These are phyloP conservation scores for Chymomyza procnemis DNA, from an alignment of 2,888 invertebrate species.

Conservation along the genomic window DNA sequence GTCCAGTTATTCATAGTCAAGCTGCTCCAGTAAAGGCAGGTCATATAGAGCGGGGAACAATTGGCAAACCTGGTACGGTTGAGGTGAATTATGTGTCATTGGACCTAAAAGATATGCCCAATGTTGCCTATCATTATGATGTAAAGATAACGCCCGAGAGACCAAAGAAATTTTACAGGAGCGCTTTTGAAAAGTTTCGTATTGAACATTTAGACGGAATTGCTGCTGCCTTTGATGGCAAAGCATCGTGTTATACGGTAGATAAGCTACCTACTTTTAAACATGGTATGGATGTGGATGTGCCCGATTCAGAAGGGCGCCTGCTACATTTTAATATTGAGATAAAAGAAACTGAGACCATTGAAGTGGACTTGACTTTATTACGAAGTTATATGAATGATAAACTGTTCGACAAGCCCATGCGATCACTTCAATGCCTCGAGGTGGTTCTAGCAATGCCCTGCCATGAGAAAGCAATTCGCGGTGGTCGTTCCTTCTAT, in stretches of 20 bases:
- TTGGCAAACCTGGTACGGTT: slow-evolving; percentile 79
- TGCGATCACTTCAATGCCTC: slow-evolving; percentile 81
- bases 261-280: slow-evolving; percentile 34
- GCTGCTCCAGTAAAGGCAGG: background rate
- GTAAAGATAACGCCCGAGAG: slow-evolving; percentile 84
- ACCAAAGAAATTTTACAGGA: slow-evolving; percentile 83
- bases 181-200: slow-evolving; percentile 79
- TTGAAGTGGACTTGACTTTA: slow-evolving; percentile 64
- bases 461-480: slow-evolving; percentile 62
- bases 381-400: slow-evolving; percentile 70
- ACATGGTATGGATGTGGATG: slow-evolving; percentile 56
- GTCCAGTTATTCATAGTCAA: no score
- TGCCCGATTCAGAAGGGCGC: slow-evolving; percentile 23
- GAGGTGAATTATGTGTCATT: slow-evolving; percentile 84
- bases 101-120: slow-evolving; percentile 79
- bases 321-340: slow-evolving; percentile 40
- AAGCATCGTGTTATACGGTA: slow-evolving; percentile 82
- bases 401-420: slow-evolving; percentile 76
- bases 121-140: slow-evolving; percentile 87
- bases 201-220: slow-evolving; percentile 76
- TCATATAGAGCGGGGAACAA: slow-evolving; percentile 63
- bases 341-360: slow-evolving; percentile 64
- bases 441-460: slow-evolving; percentile 84
- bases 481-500: slow-evolving; percentile 85
- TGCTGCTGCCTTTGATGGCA: slow-evolving; percentile 86